Base-by-base conservation (phyloP, 2,797 vertebrate species). In the Vipera latastei region DNA sequence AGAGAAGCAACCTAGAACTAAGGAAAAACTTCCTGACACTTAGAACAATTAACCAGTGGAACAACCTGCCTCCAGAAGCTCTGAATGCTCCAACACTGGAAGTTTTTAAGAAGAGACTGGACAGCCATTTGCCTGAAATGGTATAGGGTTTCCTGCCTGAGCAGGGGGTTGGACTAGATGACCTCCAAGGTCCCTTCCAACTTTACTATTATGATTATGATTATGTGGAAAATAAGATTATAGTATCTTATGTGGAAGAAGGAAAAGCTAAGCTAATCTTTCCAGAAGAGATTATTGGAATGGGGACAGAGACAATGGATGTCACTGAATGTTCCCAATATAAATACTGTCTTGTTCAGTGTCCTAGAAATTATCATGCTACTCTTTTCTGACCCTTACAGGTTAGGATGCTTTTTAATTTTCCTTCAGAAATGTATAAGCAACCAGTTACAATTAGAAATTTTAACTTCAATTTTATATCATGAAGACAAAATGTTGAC, bases 151-250 rank as follows among this genome's bases (percentile, higher is more conserved):
- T 38, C 38, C 38, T 38, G 38, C 38, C 38, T 38, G 38, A 38
- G 38, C 2, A 38, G 38, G 38, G 38, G 38, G 38, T 38, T 38
- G 38, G 38, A 38, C 38, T 38, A 38, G 38, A 38, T 38, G 2
- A 38, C 38, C 38, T 38, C 38, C 38, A 38, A 38, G 38, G 38
- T 38, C 38, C 38, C 38, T 38, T 38, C 38, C 38, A 38, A 38
- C 2, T 38, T 38, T 38, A 38, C 38, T 38, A 38, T 38, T 38
- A 38, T 38, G 38, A 38, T 38, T 38, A 38, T 38, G 94, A 96
- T 96, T 96, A 96, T 92, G 95, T 97, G 96, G 94, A 97, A 97
- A 97, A 97, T 96, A 96, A 93, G 91, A 93, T 94, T 95, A 95
- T 92, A 78, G 89, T 94, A 94, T 91, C 90, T 94, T 90, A 90